These are phyloP conservation scores for Fistularia commersonii DNA, from an alignment of 2,797 vertebrate species.

Conservation along the genomic window DNA sequence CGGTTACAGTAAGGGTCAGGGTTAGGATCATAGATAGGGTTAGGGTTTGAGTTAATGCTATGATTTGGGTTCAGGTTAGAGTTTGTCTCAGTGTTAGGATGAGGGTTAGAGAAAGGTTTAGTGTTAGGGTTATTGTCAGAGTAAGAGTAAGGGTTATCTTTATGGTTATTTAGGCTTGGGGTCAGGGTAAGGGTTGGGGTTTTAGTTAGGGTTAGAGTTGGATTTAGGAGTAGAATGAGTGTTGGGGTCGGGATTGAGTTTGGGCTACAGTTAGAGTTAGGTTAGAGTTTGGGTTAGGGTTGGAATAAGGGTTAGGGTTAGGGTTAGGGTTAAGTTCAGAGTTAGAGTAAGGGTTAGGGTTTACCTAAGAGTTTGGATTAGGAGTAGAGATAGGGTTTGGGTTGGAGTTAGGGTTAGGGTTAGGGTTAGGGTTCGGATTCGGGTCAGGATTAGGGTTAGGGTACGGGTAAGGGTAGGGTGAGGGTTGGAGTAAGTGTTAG, in stretches of 20 bases:
- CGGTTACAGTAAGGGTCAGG: no score
- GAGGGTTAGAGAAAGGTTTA: no score
- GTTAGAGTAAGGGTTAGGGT: slow-evolving; percentile 10
- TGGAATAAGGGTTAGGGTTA: slow-evolving; percentile 13
- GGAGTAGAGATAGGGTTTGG: slow-evolving; percentile 12
- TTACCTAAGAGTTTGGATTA: slow-evolving; percentile 8
- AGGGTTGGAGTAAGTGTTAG: slow-evolving; percentile 13
- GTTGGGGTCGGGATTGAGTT: slow-evolving; percentile 22
- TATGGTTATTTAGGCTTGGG: slow-evolving; percentile 12
- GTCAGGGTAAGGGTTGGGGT: slow-evolving; percentile 7
- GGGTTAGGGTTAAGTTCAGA: slow-evolving; percentile 10
- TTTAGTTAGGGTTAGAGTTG: slow-evolving; percentile 12
- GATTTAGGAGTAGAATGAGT: slow-evolving; percentile 20
- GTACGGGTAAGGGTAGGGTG: slow-evolving; percentile 11
- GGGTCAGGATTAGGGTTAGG: slow-evolving; percentile 8
- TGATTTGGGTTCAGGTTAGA: no score
- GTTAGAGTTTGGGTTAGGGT: slow-evolving; percentile 8
- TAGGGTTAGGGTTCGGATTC: slow-evolving; percentile 10
- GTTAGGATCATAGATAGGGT: no score
- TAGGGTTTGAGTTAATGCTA: no score
- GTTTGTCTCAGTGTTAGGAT: no score
- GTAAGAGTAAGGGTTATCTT: no score
- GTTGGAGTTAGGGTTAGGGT: slow-evolving; percentile 8
- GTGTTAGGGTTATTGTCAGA: no score
- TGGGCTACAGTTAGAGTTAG: slow-evolving; percentile 7